These are phyloP conservation scores for Gyps fulvus DNA, from an alignment of 2,113 vertebrate genomes.

Conservation along the genomic window DNA sequence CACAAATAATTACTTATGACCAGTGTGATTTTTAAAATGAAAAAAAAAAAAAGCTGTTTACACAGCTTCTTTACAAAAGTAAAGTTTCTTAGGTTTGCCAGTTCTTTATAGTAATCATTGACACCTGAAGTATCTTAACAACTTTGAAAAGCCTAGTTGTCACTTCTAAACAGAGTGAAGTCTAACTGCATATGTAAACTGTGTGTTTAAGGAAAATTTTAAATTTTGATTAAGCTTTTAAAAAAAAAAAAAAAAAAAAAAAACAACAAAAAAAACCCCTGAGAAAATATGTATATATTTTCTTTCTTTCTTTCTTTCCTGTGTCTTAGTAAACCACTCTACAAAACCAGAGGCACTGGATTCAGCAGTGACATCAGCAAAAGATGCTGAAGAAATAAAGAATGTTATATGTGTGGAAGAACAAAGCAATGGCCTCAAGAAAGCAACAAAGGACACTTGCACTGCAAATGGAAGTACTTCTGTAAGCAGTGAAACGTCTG, in stretches of 20 bases:
- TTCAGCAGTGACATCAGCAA: slow-evolving; percentile 8
- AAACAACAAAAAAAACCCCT: too few relatives aligned
- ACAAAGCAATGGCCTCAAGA: slow-evolving; percentile 84
- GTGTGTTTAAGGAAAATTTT: background rate
- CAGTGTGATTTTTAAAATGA: background rate
- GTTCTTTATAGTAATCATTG: background rate
- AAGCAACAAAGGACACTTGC: slow-evolving; percentile 66
- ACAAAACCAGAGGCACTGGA: slow-evolving; percentile 71
- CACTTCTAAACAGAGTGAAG: background rate
- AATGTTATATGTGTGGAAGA: slow-evolving; percentile 66
- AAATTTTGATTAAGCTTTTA: background rate
- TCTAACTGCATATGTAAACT: background rate
- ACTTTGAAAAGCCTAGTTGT: background rate
- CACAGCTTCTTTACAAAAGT: background rate
- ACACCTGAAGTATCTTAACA: background rate
- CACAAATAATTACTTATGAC: background rate
- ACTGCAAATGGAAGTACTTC: slow-evolving; percentile 59
- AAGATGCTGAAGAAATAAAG: slow-evolving; percentile 59
- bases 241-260: too few relatives aligned
- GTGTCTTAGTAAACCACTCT: slow-evolving; percentile 70
- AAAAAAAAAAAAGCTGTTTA: background rate
- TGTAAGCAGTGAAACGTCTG: slow-evolving; percentile 1
- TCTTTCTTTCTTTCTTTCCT: background rate
- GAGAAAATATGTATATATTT: background rate
- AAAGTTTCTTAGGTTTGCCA: background rate